Evolutionary conservation across 2,888 invertebrate species (phyloP).

Genomic region (Pocota personata): DNA sequence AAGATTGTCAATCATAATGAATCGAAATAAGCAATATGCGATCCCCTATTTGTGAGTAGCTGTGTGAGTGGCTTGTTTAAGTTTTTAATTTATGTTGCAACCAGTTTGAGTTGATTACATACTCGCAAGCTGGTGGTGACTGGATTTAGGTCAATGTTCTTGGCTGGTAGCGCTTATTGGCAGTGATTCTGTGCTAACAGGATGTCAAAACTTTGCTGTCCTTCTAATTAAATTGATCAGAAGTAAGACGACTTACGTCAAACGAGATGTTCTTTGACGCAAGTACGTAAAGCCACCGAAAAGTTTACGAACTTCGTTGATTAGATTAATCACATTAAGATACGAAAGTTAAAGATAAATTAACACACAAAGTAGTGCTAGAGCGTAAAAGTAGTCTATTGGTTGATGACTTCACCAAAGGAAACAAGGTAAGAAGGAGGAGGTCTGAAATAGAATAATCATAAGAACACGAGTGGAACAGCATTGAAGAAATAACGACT

Average conservation of each 20-base stretch:
- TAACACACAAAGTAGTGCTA: background rate
- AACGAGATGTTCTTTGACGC: background rate
- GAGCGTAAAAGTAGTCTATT: background rate
- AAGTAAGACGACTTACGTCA: conserved; percentile 14
- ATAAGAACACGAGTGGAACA: background rate
- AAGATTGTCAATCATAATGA: conserved; percentile 28
- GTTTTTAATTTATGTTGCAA: conserved; percentile 2
- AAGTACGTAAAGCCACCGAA: background rate
- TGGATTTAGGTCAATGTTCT: conserved; percentile 43
- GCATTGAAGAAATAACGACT: background rate
- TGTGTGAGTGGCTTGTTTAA: background rate
- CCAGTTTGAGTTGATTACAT: conserved; percentile 13
- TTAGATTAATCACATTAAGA: conserved; percentile 37
- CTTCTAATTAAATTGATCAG: conserved; percentile 9
- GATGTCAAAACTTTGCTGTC: conserved; percentile 7
- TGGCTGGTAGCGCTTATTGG: background rate
- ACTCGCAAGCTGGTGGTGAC: background rate
- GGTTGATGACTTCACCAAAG: background rate
- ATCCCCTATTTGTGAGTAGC: background rate
- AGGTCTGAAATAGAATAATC: background rate
- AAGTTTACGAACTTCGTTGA: conserved; percentile 4
- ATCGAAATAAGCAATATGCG: background rate
- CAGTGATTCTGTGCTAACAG: background rate
- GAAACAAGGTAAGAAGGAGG: background rate
- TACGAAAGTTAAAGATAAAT: conserved; percentile 21